These are phyloP conservation scores for Atopsyche davidsoni DNA, from an alignment of 1,140 invertebrate genomes.

Conservation along the genomic window DNA sequence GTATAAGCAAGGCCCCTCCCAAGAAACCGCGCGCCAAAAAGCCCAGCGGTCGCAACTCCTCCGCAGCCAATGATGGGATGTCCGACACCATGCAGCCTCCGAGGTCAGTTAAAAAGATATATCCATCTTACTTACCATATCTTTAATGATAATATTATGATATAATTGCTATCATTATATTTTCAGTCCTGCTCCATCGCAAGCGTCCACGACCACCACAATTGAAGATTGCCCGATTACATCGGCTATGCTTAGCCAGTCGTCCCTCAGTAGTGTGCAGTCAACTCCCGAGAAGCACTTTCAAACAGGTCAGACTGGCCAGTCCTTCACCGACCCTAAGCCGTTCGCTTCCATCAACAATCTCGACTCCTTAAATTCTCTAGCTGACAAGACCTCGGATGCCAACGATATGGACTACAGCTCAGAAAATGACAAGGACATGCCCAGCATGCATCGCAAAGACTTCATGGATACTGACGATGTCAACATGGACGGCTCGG, in stretches of 20 bases:
- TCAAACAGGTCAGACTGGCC: slow-evolving; percentile 8
- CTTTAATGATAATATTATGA: no score
- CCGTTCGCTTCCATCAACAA: slow-evolving; percentile 7
- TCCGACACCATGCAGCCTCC: slow-evolving; percentile 26
- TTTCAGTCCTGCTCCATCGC: slow-evolving; percentile 40
- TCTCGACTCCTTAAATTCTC: no score
- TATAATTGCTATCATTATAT: not conserved
- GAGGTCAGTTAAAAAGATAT: no score
- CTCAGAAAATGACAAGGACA: not conserved
- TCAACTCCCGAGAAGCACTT: slow-evolving; percentile 36
- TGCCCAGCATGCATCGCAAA: slow-evolving; percentile 7
- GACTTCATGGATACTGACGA: slow-evolving; percentile 7
- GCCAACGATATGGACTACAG: not conserved
- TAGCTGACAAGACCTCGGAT: not conserved
- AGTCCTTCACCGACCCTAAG: not conserved
- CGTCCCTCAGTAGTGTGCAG: slow-evolving; percentile 28
- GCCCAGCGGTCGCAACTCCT: slow-evolving; percentile 44
- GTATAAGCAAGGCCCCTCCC: slow-evolving; percentile 66
- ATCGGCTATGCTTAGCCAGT: slow-evolving; percentile 29
- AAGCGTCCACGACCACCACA: slow-evolving; percentile 42
- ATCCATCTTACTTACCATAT: no score
- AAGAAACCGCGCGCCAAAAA: slow-evolving; percentile 56
- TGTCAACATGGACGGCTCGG: not conserved
- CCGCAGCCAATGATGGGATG: slow-evolving; percentile 27
- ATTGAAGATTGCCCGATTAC: slow-evolving; percentile 37